Percentiles rank a stretch among this genome's conserved stretches.
Conservation (phyloP, 2,888 invertebrate genomes). For the Drosophila parthenogenetica region DNA sequence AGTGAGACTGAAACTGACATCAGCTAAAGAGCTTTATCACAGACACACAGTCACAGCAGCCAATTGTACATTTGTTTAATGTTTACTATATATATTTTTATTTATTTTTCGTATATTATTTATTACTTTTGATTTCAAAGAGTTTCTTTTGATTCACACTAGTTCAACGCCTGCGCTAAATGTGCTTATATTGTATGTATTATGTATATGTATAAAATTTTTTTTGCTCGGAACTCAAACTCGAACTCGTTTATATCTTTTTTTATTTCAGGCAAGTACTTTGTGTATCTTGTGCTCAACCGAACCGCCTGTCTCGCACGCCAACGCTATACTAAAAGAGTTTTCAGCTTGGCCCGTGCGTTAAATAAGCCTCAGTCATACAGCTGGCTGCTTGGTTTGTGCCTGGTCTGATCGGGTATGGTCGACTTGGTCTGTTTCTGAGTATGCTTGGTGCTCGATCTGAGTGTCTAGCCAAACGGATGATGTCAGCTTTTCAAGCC, state of each 20-base stretch:
- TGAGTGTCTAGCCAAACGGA: conserved; percentile 53
- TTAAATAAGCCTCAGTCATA: conserved; percentile 79
- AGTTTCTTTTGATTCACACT: conserved; percentile 46
- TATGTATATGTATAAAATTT: conserved; percentile 16
- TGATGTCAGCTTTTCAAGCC: conserved; percentile 73
- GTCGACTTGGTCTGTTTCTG: conserved; percentile 51
- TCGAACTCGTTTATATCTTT: conserved; percentile 36
- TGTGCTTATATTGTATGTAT: conserved; percentile 52
- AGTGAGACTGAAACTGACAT: conserved; percentile 61
- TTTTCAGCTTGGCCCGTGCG: conserved; percentile 65
- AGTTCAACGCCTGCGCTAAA: conserved; percentile 63
- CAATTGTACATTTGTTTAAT: conserved; percentile 55
- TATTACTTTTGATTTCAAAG: conserved; percentile 57
- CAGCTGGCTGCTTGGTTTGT: conserved; percentile 62
- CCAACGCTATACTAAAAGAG: conserved; percentile 85
- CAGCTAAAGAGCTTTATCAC: conserved; percentile 46
- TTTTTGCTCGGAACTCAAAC: conserved; percentile 54
- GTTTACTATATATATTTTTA: conserved; percentile 27
- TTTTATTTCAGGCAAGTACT: conserved; percentile 53
- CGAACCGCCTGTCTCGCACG: conserved; percentile 83
- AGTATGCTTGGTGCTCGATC: conserved; percentile 19
- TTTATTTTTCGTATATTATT: conserved; percentile 36
- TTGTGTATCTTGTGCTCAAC: conserved; percentile 56
- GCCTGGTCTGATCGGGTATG: conserved; percentile 21
- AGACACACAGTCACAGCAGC: conserved; percentile 21